phyloP scores from a whole-genome alignment of 92 coral and sea anemone species.

The Heliopora coerulea region DNA sequence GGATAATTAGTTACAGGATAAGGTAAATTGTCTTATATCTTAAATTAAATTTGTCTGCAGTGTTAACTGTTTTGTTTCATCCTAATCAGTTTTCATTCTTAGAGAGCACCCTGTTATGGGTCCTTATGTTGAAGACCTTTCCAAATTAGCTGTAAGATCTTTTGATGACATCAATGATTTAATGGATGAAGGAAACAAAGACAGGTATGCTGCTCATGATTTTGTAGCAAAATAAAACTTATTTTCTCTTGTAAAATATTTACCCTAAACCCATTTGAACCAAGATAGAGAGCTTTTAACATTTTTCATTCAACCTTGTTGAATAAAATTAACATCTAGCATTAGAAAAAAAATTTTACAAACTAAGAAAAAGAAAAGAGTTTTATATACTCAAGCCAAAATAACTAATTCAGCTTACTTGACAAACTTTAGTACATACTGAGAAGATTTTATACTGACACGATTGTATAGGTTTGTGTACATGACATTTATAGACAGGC shows the following conservation, averaged over 20 bases:
- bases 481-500: constrained; percentile 5
- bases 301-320: background rate
- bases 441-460: too few species aligned
- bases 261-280: too few species aligned
- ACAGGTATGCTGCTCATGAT: constrained; percentile 64
- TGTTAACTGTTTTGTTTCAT: constrained; percentile 1
- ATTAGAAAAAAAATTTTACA: too few species aligned
- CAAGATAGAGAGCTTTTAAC: background rate
- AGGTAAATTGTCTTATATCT: background rate
- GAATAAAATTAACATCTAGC: too few species aligned
- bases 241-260: too few species aligned
- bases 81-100: background rate
- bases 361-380: too few species aligned
- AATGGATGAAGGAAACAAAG: constrained; percentile 98
- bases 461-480: too few species aligned
- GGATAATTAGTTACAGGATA: too few species aligned
- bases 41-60: background rate
- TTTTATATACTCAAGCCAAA: too few species aligned
- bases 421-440: too few species aligned
- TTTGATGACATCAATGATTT: constrained; percentile 85
- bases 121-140: constrained; percentile 94
- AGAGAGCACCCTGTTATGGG: constrained; percentile 98
- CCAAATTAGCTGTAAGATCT: constrained; percentile 91
- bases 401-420: too few species aligned
- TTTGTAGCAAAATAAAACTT: too few species aligned